Evolutionary conservation across 2,113 vertebrate species (phyloP), one percentile per base, ranked within the genome.

Genomic region (Rhodinocichla rosea): DNA sequence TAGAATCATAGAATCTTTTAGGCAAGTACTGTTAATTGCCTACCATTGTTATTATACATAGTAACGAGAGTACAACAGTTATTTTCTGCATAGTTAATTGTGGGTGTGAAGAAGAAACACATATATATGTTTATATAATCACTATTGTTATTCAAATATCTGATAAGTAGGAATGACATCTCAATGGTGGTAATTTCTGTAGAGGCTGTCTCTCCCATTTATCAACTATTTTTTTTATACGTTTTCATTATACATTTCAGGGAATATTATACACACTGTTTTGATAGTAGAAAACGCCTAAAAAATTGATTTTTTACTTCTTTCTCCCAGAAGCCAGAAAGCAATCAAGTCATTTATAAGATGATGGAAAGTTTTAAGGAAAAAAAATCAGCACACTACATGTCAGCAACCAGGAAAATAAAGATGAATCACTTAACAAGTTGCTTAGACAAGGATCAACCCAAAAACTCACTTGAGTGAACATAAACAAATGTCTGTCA

Each of bases 391-490:
- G 15, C 33, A 37, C 24, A 79, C 4, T 9, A 27, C 8, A 12
- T 0, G 0, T 45, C 62, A 73, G 62, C 70, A 78, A 73, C 16
- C 3, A 57, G 53, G 18, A 82, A 83, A 91, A 77, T 20, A 35
- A 70, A 87, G 59, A 80, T 65, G 7, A 91, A 85, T 81, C 33
- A 47, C 44, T 89, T 82, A 79, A 83, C 33, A 86, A 55, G 35
- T 79, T 63, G 6, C 35, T 65, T 75, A 87, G 56, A 55, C 13
- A 74, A 91, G 87, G 39, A 80, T 80, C 77, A 86, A 53, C 50
- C 59, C 62, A 33, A 95, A 94, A 94, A 88, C 75, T 75, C 77
- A 83, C 75, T 68, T 89, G 27, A 85, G 40, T 83, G 67, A 87
- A 76, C 42, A n/a, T 32, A 87, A 94, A 86, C 23, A 79, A 82